Evolutionary conservation across 1,140 invertebrate genomes (phyloP), one percentile per base, ranked within the genome.

Genomic region (Dinothrombium tinctorium): DNA sequence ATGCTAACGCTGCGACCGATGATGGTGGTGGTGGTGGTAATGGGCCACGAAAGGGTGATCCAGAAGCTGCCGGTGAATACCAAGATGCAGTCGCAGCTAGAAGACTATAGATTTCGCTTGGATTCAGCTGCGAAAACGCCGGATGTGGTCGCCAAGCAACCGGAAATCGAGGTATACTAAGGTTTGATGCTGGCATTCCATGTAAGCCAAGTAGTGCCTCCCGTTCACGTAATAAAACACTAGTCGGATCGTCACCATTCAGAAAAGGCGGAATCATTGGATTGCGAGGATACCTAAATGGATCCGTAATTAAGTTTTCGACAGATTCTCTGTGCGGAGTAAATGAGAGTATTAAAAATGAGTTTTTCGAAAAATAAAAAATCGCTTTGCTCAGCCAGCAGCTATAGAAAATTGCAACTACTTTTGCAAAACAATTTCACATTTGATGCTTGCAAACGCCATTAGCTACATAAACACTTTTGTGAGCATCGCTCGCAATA

Each of bases 291-390:
- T 59, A 57, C 2, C 53, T 55, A 21, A 24, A 40, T 40, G 58
- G 56, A 20, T 58, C 54, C 3, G 56, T 52, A 36, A 60, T 53
- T 9, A 60, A 41, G 1, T 45, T 48, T 37, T 59, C 57, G 56
- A 59, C 57, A 8, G 54, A 54, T 33, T 60, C 59, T 41, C 59
- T 54, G 45, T 12, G 38, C n/a, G n/a, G n/a, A n/a, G n/a, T n/a
- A n/a, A n/a, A n/a, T n/a, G n/a, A n/a, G n/a, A n/a, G n/a, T n/a
- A n/a, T n/a, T n/a, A n/a, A n/a, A n/a, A n/a, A n/a, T n/a, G n/a
- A n/a, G n/a, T n/a, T n/a, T n/a, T n/a, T n/a, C n/a, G n/a, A n/a
- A n/a, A n/a, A n/a, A n/a, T n/a, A n/a, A n/a, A n/a, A n/a, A n/a
- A n/a, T n/a, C n/a, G n/a, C n/a, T n/a, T n/a, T n/a, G n/a, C n/a